These are phyloP conservation scores for Samia ricini DNA, from an alignment of 1,140 invertebrate genomes.

Conservation along the genomic window DNA sequence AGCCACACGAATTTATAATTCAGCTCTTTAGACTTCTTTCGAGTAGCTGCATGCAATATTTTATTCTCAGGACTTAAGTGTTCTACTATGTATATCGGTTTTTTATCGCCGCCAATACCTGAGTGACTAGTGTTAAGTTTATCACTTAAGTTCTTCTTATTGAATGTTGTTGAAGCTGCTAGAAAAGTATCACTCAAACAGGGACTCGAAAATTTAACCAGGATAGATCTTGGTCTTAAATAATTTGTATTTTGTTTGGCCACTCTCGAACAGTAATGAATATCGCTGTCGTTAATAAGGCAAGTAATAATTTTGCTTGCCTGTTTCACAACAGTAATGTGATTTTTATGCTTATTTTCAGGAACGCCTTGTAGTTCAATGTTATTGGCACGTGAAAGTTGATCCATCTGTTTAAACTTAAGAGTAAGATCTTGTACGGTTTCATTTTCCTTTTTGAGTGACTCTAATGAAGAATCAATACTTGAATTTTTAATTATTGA, in stretches of 20 bases:
- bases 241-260: neutral
- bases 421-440: neutral
- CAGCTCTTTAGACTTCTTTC: neutral
- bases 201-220: neutral
- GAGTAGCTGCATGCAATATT: neutral
- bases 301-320: neutral
- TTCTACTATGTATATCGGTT: neutral
- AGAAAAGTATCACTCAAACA: neutral
- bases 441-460: neutral
- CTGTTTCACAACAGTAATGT: neutral
- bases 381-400: neutral
- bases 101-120: neutral
- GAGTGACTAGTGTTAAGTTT: neutral
- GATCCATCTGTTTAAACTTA: neutral
- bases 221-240: neutral
- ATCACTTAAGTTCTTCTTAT: neutral
- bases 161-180: constrained; percentile 6
- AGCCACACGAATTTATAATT: neutral
- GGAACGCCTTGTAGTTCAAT: neutral
- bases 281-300: neutral
- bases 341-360: neutral
- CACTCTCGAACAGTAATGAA: neutral
- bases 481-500: too few species aligned
- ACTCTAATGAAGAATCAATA: neutral
- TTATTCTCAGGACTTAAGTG: neutral